A percentile compares a stretch with the other conserved stretches of the same genome.
Conservation (phyloP, 2,888 invertebrate genomes). For the Omphaloscelis lunosa region DNA sequence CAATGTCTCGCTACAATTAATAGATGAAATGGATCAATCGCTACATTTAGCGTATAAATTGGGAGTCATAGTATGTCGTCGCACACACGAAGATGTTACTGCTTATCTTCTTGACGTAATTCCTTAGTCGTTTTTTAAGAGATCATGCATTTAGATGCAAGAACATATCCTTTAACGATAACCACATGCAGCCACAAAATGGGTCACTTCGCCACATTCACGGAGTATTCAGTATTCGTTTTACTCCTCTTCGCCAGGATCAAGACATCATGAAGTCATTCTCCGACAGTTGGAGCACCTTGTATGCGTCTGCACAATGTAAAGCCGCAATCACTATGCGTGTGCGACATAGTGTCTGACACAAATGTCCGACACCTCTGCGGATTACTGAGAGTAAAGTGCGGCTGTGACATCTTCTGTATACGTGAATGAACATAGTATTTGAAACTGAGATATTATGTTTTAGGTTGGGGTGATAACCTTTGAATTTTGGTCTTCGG, state of each 20-base stretch:
- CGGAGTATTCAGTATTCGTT: no score
- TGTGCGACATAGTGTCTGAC: constrained; percentile 11
- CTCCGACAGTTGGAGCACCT: not conserved
- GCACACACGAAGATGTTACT: not conserved
- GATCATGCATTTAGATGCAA: not conserved
- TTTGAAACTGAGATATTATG: not conserved
- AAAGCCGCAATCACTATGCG: constrained; percentile 32
- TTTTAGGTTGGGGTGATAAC: not conserved
- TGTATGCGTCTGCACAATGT: not conserved
- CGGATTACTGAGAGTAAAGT: constrained; percentile 24
- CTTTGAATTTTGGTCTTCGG: not conserved
- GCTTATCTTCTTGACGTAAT: not conserved
- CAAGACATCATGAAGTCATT: constrained; percentile 3
- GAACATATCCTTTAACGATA: not conserved
- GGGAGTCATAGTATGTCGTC: not conserved
- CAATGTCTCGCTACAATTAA: not conserved
- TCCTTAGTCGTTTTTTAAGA: not conserved
- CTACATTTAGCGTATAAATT: not conserved
- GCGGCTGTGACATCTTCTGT: not conserved
- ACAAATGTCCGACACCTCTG: constrained; percentile 12
- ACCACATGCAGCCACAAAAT: not conserved
- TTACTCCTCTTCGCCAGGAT: not conserved
- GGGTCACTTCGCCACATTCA: not conserved
- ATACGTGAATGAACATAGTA: not conserved
- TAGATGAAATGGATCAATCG: not conserved